Base-by-base conservation (phyloP, 2,797 vertebrate genomes). In the Schizopygopsis malacanthus region DNA sequence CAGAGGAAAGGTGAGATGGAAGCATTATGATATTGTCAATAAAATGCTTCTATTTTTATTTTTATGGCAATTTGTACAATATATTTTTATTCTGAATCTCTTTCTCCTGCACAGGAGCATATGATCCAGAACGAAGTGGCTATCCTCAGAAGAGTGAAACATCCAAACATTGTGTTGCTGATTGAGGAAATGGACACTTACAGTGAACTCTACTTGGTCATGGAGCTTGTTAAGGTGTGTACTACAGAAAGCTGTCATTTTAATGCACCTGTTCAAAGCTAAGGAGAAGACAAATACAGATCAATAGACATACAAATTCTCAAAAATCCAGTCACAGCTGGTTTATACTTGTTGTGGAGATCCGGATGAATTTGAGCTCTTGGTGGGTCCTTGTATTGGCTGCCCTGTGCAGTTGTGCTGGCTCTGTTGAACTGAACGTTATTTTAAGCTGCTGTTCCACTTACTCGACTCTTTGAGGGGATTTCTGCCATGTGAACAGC, bases 51-150 rank as follows among this genome's bases (percentile, higher is more conserved):
- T 8, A 33, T 56, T 37, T 59, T 45, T 56, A 20, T 79, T 54
- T 59, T 45, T 56, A 20, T 80, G 33, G 47, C 15, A 65, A 20
- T 47, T 47, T 84, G 20, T 52, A 43, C 41, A 76, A 56, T 69
- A 6, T n/a, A 45, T 63, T 47, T 54, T 16, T 61, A 3, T 15
- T 72, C 6, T 33, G 3, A n/a, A 52, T 73, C 63, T 63, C 54
- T 73, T 78, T 69, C 39, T 65, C 11, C 73, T 25, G 4, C 4
- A 18, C 91, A 99, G 98, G 98, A 99, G 61, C 98, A 99, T 92
- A 98, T 99, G 98, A 98, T 99, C 89, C 98, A 99, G 92, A 99
- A 97, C 3, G 98, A 99, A 89, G 98, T 99, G 63, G 97, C 97
- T 47, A 98, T 99, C 92, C 95, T 99, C 84, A 96, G 98, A 70